Base-by-base conservation (phyloP, 2,113 vertebrate species). In the Chauna torquata region DNA sequence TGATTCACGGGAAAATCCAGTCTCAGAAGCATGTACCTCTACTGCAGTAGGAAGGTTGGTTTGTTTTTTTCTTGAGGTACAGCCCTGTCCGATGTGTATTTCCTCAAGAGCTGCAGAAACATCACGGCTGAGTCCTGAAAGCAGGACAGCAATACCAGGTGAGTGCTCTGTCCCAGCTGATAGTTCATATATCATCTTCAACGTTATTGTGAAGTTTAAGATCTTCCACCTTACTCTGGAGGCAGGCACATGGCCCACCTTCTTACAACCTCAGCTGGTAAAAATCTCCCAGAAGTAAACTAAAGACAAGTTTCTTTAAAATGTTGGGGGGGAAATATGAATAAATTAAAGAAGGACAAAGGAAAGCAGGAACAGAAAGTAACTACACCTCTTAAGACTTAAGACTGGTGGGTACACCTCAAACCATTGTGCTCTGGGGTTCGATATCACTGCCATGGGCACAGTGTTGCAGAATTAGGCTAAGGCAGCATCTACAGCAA, bases 1-100 rank as follows among this genome's bases (percentile, higher is more conserved):
- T 95, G 91, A 96, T 94, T 96, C 96, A 96, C 0, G 4, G 86
- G 91, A 68, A 95, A 95, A 84, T 50, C 91, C 80, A 25, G 62
- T 58, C 87, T 58, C 38, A 2, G 22, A 62, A 66, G 11, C 40
- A 66, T 66, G 49, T 59, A 6, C 62, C 25, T 66, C 55, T 62
- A 75, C 69, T 6, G 0, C 52, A 18, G 30, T 34, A 8, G 6
- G 0, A 0, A 22, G 16, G 1, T 49, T 45, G 57, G 72, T 83
- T 79, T 40, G 2, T 49, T 42, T 44, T 18, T n/a, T 61, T 36
- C 49, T 20, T 16, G 28, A 89, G 65, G 14, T 74, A 40, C 19
- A 52, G 14, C 34, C 55, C 38, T 30, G 24, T 19, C 20, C 61
- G 34, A 12, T n/a, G 34, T 0, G 1, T n/a, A 7, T 58, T 52